A percentile compares a stretch with the other conserved stretches of the same genome.
phyloP scores from a whole-genome alignment of 1,140 invertebrate genomes.

The Drosophila ficusphila region DNA sequence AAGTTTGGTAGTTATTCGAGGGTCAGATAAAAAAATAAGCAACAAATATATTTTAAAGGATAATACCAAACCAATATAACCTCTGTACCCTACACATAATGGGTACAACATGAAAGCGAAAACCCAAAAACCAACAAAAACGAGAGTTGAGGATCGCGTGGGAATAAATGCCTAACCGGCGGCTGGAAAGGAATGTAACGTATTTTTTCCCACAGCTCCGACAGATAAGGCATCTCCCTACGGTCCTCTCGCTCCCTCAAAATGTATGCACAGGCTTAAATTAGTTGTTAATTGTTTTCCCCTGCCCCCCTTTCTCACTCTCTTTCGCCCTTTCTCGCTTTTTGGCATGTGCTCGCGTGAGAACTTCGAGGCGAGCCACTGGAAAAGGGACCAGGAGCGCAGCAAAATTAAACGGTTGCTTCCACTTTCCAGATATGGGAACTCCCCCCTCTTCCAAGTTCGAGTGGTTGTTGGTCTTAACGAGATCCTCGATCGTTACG shows the following conservation, averaged over 20 bases:
- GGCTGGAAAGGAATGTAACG: constrained; percentile 52
- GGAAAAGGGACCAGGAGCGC: constrained; percentile 50
- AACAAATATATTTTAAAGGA: no score
- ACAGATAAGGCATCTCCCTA: constrained; percentile 23
- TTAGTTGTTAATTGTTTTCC: constrained; percentile 52
- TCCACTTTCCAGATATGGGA: constrained; percentile 24
- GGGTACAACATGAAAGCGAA: constrained; percentile 25
- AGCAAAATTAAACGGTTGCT: constrained; percentile 16
- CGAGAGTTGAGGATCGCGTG: constrained; percentile 57
- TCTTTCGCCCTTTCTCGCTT: neutral
- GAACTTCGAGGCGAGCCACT: constrained; percentile 47
- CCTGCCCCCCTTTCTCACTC: neutral
- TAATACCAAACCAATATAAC: neutral
- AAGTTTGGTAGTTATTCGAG: no score
- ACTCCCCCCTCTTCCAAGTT: neutral
- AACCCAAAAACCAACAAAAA: constrained; percentile 38
- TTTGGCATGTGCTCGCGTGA: constrained; percentile 57
- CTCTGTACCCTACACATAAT: neutral
- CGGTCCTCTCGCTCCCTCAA: neutral
- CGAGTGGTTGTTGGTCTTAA: constrained; percentile 7
- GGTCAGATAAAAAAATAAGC: no score
- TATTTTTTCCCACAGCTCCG: constrained; percentile 61
- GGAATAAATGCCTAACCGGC: constrained; percentile 42
- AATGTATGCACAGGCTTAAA: constrained; percentile 50
- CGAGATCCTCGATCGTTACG: constrained; percentile 53